Evolutionary conservation across 64 coral and sea anemone species (phyloP), one percentile per base, ranked within the genome.

Genomic region (Porites lutea): DNA sequence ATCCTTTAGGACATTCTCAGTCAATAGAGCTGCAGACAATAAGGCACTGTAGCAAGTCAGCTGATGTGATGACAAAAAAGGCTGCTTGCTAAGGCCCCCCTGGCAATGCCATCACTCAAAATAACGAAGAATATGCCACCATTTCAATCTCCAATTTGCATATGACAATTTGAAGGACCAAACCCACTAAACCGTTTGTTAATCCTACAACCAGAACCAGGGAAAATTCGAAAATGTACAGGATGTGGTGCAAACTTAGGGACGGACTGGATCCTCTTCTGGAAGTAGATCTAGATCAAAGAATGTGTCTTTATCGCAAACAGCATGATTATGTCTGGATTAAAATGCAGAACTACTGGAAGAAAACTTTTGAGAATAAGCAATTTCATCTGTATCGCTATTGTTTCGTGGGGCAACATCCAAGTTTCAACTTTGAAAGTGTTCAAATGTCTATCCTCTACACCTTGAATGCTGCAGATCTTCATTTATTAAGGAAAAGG

Each of bases 291-390:
- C 59, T 82, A 59, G 49, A 70, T 16, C 53, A 71, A 15, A 49
- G 3, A 23, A 5, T 91, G 4, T 91, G 64, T 82, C 10, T 82
- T 12, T 22, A 78, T 20, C 78, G 71, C 48, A 91, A 91, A 20
- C 64, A 82, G 48, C 78, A 91, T 72, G 88, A 71, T 82, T 91
- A 75, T 73, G 59, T 91, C 13, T 91, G 76, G 72, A 68, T 82
- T 37, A 18, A 82, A 45, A n/a, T 7, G 13, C 20, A 52, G 8
- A 64, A 70, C 13, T 9, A 49, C 48, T 91, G 59, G 27, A 82
- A 81, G 65, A 91, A 91, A 18, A 91, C 78, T 16, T 91, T 91
- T 82, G 78, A 91, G 19, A 91, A 91, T 60, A 88, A 88, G 21
- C 86, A 91, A 82, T 82, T 71, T 53, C 78, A 91, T 91, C 37